These are phyloP conservation scores for Drymodes brunneopygia DNA, from an alignment of 2,113 vertebrate genomes.

Conservation along the genomic window DNA sequence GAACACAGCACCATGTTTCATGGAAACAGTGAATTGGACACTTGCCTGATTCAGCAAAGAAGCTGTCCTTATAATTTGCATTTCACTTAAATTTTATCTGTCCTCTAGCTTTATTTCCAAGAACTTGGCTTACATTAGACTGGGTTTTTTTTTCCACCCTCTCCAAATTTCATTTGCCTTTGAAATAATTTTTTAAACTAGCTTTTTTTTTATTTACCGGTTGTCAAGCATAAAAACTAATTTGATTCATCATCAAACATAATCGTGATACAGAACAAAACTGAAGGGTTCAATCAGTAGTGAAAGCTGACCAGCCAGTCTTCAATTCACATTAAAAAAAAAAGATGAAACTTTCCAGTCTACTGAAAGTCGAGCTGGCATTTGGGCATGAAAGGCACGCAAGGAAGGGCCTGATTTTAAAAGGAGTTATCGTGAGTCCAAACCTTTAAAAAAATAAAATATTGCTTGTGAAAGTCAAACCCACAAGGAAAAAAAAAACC, in stretches of 20 bases:
- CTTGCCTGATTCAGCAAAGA: background rate
- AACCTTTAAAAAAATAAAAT: background rate
- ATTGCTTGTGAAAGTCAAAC: background rate
- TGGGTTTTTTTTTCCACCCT: background rate
- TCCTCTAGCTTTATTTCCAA: background rate
- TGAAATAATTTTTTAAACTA: background rate
- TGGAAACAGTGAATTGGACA: conserved; percentile 2
- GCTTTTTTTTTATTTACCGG: background rate
- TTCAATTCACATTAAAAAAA: background rate
- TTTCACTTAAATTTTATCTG: background rate
- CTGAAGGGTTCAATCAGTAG: background rate
- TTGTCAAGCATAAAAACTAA: background rate
- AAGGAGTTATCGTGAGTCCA: background rate
- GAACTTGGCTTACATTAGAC: background rate
- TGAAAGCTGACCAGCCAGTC: background rate
- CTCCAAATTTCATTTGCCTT: background rate
- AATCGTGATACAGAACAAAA: background rate
- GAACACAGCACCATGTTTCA: background rate
- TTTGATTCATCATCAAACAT: background rate
- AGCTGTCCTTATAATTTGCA: background rate
- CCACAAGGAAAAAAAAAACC: background rate
- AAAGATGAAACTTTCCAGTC: background rate
- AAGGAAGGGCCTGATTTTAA: background rate
- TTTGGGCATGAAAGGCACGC: background rate
- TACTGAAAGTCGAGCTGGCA: background rate